phyloP scores from a whole-genome alignment of 2,113 vertebrate genomes.

The Chroicocephalus ridibundus region DNA sequence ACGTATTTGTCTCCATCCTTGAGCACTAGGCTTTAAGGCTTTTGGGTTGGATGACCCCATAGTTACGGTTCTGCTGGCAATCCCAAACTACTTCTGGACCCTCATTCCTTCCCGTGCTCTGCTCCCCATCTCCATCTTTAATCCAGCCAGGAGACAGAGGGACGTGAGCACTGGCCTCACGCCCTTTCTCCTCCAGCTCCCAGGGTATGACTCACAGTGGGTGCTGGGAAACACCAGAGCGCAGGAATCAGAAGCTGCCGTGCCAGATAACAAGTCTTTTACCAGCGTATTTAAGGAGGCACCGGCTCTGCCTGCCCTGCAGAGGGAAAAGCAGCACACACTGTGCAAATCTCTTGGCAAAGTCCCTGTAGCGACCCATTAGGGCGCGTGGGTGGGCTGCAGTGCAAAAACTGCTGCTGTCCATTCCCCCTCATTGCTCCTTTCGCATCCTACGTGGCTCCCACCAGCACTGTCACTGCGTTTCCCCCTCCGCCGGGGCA shows the following conservation, averaged over 20 bases:
- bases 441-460: neutral
- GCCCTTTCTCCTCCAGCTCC: neutral
- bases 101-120: neutral
- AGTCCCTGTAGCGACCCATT: accelerated
- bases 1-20: neutral
- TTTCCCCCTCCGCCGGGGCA: neutral
- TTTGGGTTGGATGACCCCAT: neutral
- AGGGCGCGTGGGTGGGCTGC: neutral
- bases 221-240: neutral
- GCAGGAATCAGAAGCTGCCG: neutral
- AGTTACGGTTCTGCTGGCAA: neutral
- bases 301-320: neutral
- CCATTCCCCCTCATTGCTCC: neutral
- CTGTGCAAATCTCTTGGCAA: neutral
- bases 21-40: neutral
- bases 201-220: neutral
- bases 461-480: neutral
- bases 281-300: neutral
- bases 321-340: neutral
- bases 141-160: neutral
- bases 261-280: neutral
- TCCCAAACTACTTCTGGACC: neutral
- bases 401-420: neutral
- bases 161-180: neutral
- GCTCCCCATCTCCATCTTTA: neutral